Percentiles rank a stretch among this genome's conserved stretches.
Conservation (phyloP, 2,888 invertebrate genomes). For the Zygogramma bicolorata region DNA sequence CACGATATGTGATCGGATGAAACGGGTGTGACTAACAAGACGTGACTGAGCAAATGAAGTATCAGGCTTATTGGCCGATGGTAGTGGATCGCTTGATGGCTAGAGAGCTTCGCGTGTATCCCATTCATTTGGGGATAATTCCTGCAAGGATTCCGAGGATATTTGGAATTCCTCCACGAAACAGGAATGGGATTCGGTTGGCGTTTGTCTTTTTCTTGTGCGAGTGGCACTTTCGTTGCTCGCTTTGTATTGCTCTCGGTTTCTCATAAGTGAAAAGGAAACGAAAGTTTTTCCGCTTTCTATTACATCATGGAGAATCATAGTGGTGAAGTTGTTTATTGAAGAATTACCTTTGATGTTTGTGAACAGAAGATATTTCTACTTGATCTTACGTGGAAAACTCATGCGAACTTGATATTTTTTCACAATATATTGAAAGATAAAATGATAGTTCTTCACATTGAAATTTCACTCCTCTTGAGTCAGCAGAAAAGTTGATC, state of each 20-base stretch:
- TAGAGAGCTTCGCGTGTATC: constrained; percentile 22
- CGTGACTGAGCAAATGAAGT: constrained; percentile 64
- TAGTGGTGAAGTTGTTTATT: no score
- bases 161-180: background rate
- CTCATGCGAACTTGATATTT: no score
- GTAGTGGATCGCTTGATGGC: constrained; percentile 21
- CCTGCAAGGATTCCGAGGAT: background rate
- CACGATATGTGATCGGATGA: constrained; percentile 62
- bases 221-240: background rate
- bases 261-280: background rate
- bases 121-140: background rate
- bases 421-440: no score
- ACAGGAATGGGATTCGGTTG: background rate
- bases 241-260: background rate
- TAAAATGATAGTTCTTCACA: no score
- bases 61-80: constrained; percentile 29
- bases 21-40: constrained; percentile 62
- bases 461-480: no score
- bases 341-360: no score
- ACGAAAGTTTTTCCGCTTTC: no score
- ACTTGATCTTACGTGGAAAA: no score
- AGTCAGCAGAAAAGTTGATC: no score
- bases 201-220: background rate
- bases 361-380: no score
- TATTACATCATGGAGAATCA: no score